Evolutionary conservation across 2,113 vertebrate species (phyloP), one percentile per base, ranked within the genome.

Genomic region (Heloderma charlesbogerti): DNA sequence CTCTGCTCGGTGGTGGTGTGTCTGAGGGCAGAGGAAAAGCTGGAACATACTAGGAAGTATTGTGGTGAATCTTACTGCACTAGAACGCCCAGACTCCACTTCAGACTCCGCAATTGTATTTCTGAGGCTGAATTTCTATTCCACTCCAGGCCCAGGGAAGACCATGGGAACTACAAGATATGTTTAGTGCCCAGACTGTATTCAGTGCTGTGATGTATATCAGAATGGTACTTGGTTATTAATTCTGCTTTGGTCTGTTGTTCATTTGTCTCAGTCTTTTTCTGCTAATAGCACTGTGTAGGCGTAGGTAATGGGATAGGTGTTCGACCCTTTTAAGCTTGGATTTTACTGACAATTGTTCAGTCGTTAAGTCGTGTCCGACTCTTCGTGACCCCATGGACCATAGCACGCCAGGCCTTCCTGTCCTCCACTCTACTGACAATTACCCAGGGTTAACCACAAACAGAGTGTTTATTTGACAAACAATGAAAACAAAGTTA

Each of bases 241-340:
- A 22, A 63, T 74, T n/a, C 20, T 75, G 10, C 12, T 75, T 89
- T 89, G 18, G 31, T 29, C 45, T 48, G 45, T 67, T 84, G 80
- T 13, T 48, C 63, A 31, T 77, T 84, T 89, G 29, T 66, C 31
- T 69, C 48, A 77, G 18, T 10, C n/a, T 75, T 72, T 6, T n/a
- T 87, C 18, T n/a, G 18, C 18, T 88, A 88, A 88, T 87, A 88
- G 45, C 13, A 40, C 1, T 12, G 16, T 88, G 63, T 88, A 80
- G 45, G 63, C 69, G 75, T 51, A n/a, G 48, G 22, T n/a, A 71
- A 86, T 34, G 31, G 34, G 31, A 4, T 72, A 25, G 31, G 79
- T 54, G 43, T 81, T 81, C 51, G 57, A 13, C 16, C 40, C 16
- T 29, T 43, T 66, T 66, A 80, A 45, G 22, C 18, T 22, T 80